Evolutionary conservation across 2,888 invertebrate species (phyloP).

Genomic region (Julus scanicus): DNA sequence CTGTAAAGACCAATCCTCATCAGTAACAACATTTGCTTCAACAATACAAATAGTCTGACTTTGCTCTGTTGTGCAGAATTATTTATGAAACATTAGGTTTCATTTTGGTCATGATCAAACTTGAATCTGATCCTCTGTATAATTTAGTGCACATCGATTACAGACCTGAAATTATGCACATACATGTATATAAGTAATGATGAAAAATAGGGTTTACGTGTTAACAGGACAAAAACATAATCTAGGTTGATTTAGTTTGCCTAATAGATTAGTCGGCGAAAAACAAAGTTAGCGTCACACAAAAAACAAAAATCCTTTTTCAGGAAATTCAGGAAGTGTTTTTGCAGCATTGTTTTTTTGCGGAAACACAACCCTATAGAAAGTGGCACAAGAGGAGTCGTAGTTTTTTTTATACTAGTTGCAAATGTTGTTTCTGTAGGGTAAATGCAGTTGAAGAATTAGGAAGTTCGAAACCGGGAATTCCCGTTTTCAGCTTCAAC

Average conservation of each 20-base stretch:
- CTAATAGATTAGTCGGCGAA: not conserved
- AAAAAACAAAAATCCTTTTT: not conserved
- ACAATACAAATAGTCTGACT: no score
- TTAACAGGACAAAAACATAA: not conserved
- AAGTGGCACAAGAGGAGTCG: conserved; percentile 6
- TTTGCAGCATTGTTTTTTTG: not conserved
- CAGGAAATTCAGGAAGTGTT: not conserved
- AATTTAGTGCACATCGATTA: not conserved
- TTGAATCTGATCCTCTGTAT: no score
- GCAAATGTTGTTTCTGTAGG: no score
- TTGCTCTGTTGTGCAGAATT: no score
- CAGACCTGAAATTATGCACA: not conserved
- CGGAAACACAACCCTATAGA: not conserved
- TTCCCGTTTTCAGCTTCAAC: not conserved
- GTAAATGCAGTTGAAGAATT: conserved; percentile 3
- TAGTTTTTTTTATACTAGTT: not conserved
- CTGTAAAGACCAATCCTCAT: no score
- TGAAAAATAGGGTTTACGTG: not conserved
- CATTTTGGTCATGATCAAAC: not conserved
- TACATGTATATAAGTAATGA: not conserved
- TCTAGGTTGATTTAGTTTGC: not conserved
- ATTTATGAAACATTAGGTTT: not conserved
- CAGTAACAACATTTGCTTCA: no score
- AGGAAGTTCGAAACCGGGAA: not conserved
- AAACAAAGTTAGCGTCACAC: not conserved